These are phyloP conservation scores for Melanotaenia nigrans DNA, from an alignment of 2,797 vertebrate genomes.

Conservation along the genomic window DNA sequence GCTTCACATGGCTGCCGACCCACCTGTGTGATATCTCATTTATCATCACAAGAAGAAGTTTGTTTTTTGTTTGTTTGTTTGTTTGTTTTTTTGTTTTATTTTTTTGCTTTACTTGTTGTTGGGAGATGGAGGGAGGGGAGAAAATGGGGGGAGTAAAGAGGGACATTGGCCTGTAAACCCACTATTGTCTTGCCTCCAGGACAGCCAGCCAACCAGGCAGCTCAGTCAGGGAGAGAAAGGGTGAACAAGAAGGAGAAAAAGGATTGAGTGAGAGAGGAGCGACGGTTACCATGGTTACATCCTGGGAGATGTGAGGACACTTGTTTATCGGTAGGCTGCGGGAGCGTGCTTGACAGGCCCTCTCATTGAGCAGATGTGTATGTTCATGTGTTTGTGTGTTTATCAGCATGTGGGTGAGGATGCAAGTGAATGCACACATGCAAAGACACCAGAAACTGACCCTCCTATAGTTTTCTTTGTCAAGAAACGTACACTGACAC, in stretches of 20 bases:
- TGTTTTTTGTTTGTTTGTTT: not conserved
- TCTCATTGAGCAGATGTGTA: conserved; percentile 68
- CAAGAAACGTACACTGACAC: conserved; percentile 48
- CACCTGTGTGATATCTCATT: conserved; percentile 73
- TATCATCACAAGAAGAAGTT: conserved; percentile 59
- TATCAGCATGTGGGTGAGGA: conserved; percentile 27
- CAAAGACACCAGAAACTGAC: conserved; percentile 43
- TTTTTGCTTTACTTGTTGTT: conserved; percentile 27
- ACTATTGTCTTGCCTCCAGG: conserved; percentile 84
- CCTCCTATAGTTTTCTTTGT: conserved; percentile 48
- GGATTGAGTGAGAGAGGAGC: conserved; percentile 15
- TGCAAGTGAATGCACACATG: conserved; percentile 15
- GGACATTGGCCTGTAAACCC: conserved; percentile 85
- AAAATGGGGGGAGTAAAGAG: conserved; percentile 30
- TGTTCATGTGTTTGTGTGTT: conserved; percentile 25
- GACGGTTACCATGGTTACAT: conserved; percentile 85
- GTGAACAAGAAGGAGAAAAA: conserved; percentile 39
- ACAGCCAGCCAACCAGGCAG: conserved; percentile 79
- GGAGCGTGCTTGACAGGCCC: conserved; percentile 63
- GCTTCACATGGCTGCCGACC: conserved; percentile 43
- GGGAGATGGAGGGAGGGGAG: not conserved
- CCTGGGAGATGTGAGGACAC: conserved; percentile 78
- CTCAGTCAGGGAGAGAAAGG: conserved; percentile 60
- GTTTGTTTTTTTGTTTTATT: not conserved
- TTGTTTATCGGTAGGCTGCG: conserved; percentile 85